phyloP scores from a whole-genome alignment of 2,888 invertebrate species.

The Parthenolecanium corni region DNA sequence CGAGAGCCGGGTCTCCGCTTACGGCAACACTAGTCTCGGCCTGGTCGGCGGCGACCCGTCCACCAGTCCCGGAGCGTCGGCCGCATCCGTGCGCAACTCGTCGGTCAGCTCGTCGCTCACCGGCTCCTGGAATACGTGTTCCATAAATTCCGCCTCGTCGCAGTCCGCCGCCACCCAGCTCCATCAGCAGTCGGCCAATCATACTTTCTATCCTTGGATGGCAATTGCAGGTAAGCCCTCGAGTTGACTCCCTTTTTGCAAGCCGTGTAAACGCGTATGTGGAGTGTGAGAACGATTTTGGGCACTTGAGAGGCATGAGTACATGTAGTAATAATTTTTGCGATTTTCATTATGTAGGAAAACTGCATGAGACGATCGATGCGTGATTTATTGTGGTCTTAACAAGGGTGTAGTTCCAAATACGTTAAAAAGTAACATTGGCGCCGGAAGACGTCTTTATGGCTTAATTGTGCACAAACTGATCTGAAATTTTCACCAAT shows the following conservation, averaged over 20 bases:
- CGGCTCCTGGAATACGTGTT: conserved; percentile 77
- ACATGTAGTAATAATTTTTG: too few relatives aligned
- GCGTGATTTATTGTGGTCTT: too few relatives aligned
- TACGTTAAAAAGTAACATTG: too few relatives aligned
- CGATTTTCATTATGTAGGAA: too few relatives aligned
- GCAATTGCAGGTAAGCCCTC: conserved; percentile 86
- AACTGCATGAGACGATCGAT: too few relatives aligned
- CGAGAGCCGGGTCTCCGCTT: conserved; percentile 68
- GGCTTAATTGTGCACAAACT: too few relatives aligned
- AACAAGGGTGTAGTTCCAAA: too few relatives aligned
- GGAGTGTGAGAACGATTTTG: too few relatives aligned
- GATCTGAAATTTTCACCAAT: too few relatives aligned
- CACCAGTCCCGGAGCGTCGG: conserved; percentile 59
- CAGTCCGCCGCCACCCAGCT: conserved; percentile 63
- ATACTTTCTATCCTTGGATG: conserved; percentile 97
- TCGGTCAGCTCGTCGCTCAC: conserved; percentile 44
- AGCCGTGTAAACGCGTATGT: not conserved
- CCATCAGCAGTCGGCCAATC: conserved; percentile 74
- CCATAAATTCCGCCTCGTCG: conserved; percentile 67
- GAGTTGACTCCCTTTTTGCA: not conserved
- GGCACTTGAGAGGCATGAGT: too few relatives aligned
- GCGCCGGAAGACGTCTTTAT: too few relatives aligned
- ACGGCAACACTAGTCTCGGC: conserved; percentile 64
- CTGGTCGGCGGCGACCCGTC: conserved; percentile 63
- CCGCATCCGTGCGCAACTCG: conserved; percentile 40